phyloP scores from a whole-genome alignment of 2,113 vertebrate genomes.

The Esox niger region DNA sequence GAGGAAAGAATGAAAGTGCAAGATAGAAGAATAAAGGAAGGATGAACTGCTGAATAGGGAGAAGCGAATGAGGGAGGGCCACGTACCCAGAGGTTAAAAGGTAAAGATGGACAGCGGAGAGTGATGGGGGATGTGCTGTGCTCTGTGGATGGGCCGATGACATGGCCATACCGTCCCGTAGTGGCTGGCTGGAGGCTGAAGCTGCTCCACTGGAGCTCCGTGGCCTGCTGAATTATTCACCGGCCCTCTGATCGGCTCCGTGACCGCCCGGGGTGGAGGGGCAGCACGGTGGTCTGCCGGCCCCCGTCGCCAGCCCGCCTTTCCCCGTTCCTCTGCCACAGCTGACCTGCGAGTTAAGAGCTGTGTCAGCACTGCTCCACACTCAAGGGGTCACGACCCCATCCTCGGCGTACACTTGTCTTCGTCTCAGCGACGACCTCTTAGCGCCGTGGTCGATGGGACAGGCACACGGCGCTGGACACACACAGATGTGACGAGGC shows the following conservation, averaged over 20 bases:
- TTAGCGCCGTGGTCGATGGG: constrained; percentile 24
- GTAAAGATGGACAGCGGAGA: too few species aligned
- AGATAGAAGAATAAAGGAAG: constrained; percentile 17
- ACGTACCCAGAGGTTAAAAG: too few species aligned
- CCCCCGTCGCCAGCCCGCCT: neutral
- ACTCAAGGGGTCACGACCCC: constrained; percentile 30
- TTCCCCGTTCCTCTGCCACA: neutral
- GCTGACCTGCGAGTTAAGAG: constrained; percentile 35
- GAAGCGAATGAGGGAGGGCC: neutral
- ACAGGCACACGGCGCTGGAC: constrained; percentile 3
- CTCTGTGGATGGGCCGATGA: too few species aligned
- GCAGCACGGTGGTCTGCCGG: constrained; percentile 4
- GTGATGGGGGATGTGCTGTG: too few species aligned
- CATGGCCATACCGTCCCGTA: too few species aligned
- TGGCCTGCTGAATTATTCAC: constrained; percentile 42
- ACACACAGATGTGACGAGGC: neutral
- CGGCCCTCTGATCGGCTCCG: constrained; percentile 23
- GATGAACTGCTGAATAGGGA: neutral
- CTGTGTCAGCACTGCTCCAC: constrained; percentile 29
- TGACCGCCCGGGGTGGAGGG: neutral
- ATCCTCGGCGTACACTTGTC: constrained; percentile 38
- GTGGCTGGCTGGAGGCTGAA: too few species aligned
- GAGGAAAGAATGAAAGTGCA: neutral
- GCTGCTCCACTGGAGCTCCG: neutral
- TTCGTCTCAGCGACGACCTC: constrained; percentile 32